Evolutionary conservation across 1,140 invertebrate species (phyloP).

Genomic region (Drosophila leontia): DNA sequence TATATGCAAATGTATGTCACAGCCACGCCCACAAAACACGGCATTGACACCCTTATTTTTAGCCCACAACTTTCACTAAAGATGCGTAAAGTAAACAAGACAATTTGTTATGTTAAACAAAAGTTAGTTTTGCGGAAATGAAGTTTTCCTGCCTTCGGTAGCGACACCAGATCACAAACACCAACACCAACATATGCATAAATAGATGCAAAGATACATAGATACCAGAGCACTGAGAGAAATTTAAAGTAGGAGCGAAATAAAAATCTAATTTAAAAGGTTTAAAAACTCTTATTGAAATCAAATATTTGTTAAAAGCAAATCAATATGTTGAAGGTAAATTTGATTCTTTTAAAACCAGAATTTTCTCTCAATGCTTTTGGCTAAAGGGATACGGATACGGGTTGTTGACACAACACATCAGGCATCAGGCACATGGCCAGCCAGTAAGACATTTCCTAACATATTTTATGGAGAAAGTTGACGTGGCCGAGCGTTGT

Average conservation of each 20-base stretch:
- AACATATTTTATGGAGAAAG: slow-evolving; percentile 68
- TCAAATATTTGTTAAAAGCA: not conserved
- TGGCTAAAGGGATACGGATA: slow-evolving; percentile 5
- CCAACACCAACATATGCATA: slow-evolving; percentile 13
- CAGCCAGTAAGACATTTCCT: slow-evolving; percentile 65
- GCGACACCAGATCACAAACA: slow-evolving; percentile 51
- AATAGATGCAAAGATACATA: slow-evolving; percentile 42
- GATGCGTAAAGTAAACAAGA: slow-evolving; percentile 76
- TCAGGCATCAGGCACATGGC: slow-evolving; percentile 29
- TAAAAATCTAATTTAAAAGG: too few relatives aligned
- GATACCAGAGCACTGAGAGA: slow-evolving; percentile 3
- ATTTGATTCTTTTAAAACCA: not conserved
- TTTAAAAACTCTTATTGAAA: too few relatives aligned
- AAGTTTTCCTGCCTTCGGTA: slow-evolving; percentile 74
- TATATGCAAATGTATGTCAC: slow-evolving; percentile 53
- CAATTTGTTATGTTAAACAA: slow-evolving; percentile 83
- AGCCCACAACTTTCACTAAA: slow-evolving; percentile 55
- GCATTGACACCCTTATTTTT: not conserved
- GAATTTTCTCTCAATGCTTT: not conserved
- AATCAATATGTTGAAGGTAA: too few relatives aligned
- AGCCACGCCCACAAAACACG: slow-evolving; percentile 31
- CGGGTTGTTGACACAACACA: slow-evolving; percentile 22
- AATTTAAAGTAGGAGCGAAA: not conserved
- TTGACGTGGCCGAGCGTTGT: slow-evolving; percentile 5
- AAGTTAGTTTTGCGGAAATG: slow-evolving; percentile 83